Evolutionary conservation across 2,797 vertebrate species (phyloP).

Genomic region (Choloepus didactylus): DNA sequence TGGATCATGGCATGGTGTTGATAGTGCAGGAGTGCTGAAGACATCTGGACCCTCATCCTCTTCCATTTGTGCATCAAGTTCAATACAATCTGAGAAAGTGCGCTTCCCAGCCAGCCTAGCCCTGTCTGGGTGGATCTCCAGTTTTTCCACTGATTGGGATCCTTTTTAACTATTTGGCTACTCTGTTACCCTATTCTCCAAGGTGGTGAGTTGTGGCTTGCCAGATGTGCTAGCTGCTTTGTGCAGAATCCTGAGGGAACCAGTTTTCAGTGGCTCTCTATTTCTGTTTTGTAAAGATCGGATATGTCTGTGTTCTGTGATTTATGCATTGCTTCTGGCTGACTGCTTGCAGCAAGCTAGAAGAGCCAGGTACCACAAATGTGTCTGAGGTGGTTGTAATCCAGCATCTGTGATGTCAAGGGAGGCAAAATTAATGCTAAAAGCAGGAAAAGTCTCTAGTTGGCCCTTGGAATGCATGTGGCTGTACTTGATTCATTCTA

Average conservation of each 20-base stretch:
- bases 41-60: slow-evolving; percentile 38
- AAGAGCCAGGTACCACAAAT: slow-evolving; percentile 47
- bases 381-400: slow-evolving; percentile 36
- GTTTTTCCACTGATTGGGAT: neutral
- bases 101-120: neutral
- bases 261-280: slow-evolving; percentile 15
- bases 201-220: neutral
- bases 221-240: slow-evolving; percentile 4
- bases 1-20: neutral
- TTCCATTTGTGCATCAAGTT: slow-evolving; percentile 9
- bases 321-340: slow-evolving; percentile 55
- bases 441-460: slow-evolving; percentile 38
- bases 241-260: neutral
- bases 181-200: neutral
- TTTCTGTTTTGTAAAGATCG: slow-evolving; percentile 60
- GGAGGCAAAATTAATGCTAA: slow-evolving; percentile 65
- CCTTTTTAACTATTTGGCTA: slow-evolving; percentile 35
- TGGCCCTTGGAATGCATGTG: slow-evolving; percentile 53
- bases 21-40: neutral
- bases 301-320: slow-evolving; percentile 36
- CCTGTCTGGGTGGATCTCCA: neutral
- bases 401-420: slow-evolving; percentile 57
- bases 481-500: slow-evolving; percentile 62
- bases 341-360: slow-evolving; percentile 57
- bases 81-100: neutral